Evolutionary conservation across 2,888 invertebrate species (phyloP), one percentile per base, ranked within the genome.

Genomic region (Nephrocerus scutellatus): DNA sequence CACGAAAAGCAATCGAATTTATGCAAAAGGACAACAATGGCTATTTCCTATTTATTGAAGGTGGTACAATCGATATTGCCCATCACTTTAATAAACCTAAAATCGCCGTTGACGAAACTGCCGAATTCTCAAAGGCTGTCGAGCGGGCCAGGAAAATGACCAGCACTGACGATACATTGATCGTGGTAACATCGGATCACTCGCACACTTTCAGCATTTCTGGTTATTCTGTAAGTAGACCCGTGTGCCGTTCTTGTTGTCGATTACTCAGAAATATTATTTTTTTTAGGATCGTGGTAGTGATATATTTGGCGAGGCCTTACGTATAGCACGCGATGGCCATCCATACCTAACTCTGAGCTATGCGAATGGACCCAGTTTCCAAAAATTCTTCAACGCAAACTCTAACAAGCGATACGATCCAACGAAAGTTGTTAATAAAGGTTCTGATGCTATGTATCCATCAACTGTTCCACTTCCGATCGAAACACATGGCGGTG

Each of bases 141-240:
- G 64, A 76, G 50, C 70, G 70, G 8, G 82, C 87, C 0, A 48
- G 75, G 20, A 64, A 73, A 28, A 60, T 81, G 62, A 79, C 82
- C 1, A 69, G 72, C 46, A 63, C 66, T 1, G 70, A 78, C 1
- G 84, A 91, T 13, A 91, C 91, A 0, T 69, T 91, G 16, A 73
- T 89, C 8, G 74, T 91, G 2, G 88, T 86, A 10, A 85, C 86
- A 0, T 75, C 86, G 1, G 88, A 88, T 65, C 88, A 88, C 57
- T 79, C 84, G 2, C 87, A 88, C 58, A 79, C 81, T 0, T 78
- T 88, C 75, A 75, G 75, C 9, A 75, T 80, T 39, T 76, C 75
- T 18, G 88, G 88, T 0, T 87, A 88, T 59, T 76, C 82, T 26
- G 71, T 67, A 48, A 59, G 56, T 47, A n/a, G n/a, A n/a, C n/a